phyloP scores from a whole-genome alignment of 2,113 vertebrate species.

The Odontophorus gujanensis region DNA sequence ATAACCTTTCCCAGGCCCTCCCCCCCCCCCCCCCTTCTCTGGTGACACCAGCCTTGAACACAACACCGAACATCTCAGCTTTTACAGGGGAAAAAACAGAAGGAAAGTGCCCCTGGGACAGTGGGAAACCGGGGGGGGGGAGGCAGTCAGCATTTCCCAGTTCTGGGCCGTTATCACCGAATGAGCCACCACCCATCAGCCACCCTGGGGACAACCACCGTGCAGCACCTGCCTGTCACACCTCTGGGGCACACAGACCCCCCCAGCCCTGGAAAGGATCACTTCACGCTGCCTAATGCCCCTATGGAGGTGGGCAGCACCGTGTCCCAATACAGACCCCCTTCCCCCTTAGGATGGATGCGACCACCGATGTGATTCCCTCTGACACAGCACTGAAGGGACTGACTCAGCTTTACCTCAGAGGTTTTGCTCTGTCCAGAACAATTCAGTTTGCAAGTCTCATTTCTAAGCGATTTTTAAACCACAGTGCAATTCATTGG shows the following conservation, averaged over 20 bases:
- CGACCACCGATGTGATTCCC: accelerated
- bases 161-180: background rate
- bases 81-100: background rate
- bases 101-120: background rate
- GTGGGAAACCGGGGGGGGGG: background rate
- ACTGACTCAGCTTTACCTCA: background rate
- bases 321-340: too few species aligned
- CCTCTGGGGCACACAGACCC: background rate
- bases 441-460: background rate
- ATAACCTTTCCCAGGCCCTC: background rate
- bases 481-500: background rate
- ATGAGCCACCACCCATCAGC: background rate
- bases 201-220: background rate
- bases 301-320: background rate
- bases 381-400: background rate
- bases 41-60: background rate
- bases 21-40: too few species aligned
- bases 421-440: background rate
- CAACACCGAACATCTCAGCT: background rate
- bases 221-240: slow-evolving; percentile 9
- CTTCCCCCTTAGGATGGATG: background rate
- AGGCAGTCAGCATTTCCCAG: background rate
- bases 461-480: background rate
- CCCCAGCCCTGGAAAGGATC: slow-evolving; percentile 9
- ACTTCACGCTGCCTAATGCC: slow-evolving; percentile 32